Evolutionary conservation across 1,140 invertebrate genomes (phyloP), one percentile per base, ranked within the genome.

Genomic region (Drosophila ironensis): DNA sequence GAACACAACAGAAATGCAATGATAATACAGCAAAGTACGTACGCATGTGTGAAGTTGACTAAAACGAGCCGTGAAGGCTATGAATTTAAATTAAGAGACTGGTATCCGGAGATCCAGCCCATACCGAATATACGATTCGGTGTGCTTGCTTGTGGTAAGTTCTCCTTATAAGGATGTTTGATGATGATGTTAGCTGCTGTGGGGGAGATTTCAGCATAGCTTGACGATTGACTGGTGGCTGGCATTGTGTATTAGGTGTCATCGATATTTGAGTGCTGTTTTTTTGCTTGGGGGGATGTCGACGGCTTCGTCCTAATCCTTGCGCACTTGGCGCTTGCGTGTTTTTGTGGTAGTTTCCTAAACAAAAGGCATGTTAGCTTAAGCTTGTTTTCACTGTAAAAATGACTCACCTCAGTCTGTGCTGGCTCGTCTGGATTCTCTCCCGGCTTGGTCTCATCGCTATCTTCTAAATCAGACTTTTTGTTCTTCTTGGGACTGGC

Each of bases 381-480:
- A 25, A 20, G n/a, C 4, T 1, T 6, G 22, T 22, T 7, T n/a
- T n/a, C n/a, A n/a, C n/a, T n/a, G n/a, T n/a, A n/a, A n/a, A n/a
- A 0, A 42, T 12, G 4, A 45, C 48, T 11, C 25, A 87, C 80
- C 76, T 86, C 82, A 82, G 75, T 81, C 76, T 78, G 73, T 78
- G 59, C 51, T 28, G 74, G 54, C 61, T 75, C 72, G 2, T 81
- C 71, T 11, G 33, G 35, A 22, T 22, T 63, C 4, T 72, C 50
- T 41, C 69, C 59, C 44, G 33, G 19, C 60, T 70, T 38, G 63
- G 51, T 47, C 44, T 81, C 76, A 35, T 48, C 42, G 37, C 68
- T 76, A 72, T 60, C 57, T 70, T 87, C 81, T 87, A 87, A 81
- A 73, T 87, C 81, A 87, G 81, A 87, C 81, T 86, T 86, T 75